Conservation (phyloP, 2,113 vertebrate genomes). For the Pterophyllum scalare region DNA sequence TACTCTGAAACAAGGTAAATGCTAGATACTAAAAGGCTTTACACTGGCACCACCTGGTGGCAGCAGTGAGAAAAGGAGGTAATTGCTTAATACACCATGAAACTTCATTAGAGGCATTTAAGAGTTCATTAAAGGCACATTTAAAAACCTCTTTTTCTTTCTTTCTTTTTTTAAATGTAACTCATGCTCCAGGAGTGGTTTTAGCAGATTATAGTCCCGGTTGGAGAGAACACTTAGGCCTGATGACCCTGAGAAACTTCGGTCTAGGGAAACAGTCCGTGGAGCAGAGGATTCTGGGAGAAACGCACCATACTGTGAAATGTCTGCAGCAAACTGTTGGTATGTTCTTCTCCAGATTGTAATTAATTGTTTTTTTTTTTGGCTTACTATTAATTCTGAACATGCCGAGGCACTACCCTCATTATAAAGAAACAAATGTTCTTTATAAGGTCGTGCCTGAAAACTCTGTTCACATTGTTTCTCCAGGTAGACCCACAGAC, state of each 20-base stretch:
- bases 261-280: slow-evolving; percentile 86
- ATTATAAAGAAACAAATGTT: not conserved
- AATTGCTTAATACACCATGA: not conserved
- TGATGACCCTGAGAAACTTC: slow-evolving; percentile 83
- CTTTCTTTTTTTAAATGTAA: not conserved
- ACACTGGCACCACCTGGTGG: not conserved
- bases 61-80: not conserved
- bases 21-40: not conserved
- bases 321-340: slow-evolving; percentile 42
- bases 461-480: not conserved
- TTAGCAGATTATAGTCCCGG: slow-evolving; percentile 55
- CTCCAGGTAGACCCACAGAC: slow-evolving; percentile 57
- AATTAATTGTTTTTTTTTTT: not conserved
- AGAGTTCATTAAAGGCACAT: no score
- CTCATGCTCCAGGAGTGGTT: slow-evolving; percentile 20
- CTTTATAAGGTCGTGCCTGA: not conserved
- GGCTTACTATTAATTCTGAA: not conserved
- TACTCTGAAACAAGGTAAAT: not conserved
- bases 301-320: slow-evolving; percentile 16
- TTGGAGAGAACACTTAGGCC: slow-evolving; percentile 83
- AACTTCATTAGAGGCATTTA: not conserved
- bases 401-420: not conserved
- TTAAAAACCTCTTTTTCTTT: not conserved
- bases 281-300: slow-evolving; percentile 82
- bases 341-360: not conserved